These are phyloP conservation scores for Rhingia rostrata DNA, from an alignment of 2,888 invertebrate genomes.

Conservation along the genomic window DNA sequence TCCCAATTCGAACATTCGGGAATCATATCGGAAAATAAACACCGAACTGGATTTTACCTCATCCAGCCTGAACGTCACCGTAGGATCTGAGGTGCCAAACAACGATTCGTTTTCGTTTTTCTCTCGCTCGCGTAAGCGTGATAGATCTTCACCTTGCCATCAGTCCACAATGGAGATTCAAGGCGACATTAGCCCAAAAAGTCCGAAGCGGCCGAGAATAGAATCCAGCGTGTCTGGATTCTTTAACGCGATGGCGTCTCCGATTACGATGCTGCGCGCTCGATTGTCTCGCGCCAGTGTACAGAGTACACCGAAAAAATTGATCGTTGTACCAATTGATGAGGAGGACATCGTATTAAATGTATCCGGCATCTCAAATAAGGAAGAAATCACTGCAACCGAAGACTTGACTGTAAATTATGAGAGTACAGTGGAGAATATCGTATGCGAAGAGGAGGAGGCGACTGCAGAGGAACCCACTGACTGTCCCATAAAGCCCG, in stretches of 20 bases:
- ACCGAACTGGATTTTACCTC: constrained; percentile 80
- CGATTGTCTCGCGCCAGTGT: constrained; percentile 80
- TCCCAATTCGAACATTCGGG: constrained; percentile 76
- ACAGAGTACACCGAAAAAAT: constrained; percentile 78
- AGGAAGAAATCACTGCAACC: constrained; percentile 76
- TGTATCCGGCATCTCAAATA: constrained; percentile 78
- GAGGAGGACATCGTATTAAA: constrained; percentile 78
- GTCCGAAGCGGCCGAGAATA: constrained; percentile 80
- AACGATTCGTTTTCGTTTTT: constrained; percentile 80
- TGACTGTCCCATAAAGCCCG: constrained; percentile 35
- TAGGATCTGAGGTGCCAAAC: constrained; percentile 81
- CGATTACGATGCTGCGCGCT: constrained; percentile 80
- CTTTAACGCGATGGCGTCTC: constrained; percentile 79
- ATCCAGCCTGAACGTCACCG: constrained; percentile 82
- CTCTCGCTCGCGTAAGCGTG: constrained; percentile 81
- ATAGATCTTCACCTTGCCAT: constrained; percentile 78
- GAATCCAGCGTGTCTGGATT: constrained; percentile 77
- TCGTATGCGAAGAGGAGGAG: constrained; percentile 5
- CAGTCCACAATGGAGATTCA: constrained; percentile 43
- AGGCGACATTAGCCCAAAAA: constrained; percentile 75
- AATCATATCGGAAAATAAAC: constrained; percentile 79
- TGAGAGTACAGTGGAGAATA: constrained; percentile 72
- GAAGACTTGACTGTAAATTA: constrained; percentile 76
- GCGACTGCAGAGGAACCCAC: constrained; percentile 52
- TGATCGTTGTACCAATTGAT: constrained; percentile 71